Evolutionary conservation across 2,888 invertebrate species (phyloP).

Genomic region (Leptinotarsa juncta): DNA sequence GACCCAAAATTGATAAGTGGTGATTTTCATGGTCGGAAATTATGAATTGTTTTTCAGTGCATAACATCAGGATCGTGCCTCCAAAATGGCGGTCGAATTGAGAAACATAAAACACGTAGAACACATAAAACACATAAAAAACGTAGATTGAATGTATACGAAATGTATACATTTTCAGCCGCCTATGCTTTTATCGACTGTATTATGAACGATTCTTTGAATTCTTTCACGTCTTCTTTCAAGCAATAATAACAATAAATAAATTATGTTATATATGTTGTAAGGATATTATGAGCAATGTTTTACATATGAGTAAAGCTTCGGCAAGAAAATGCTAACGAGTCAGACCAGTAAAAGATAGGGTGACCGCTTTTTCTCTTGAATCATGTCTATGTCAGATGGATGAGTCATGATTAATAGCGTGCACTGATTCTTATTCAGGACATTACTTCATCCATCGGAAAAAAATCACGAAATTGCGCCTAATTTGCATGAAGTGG

Average conservation of each 20-base stretch:
- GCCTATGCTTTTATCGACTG: conserved; percentile 23
- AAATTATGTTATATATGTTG: conserved; percentile 55
- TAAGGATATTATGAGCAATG: conserved; percentile 53
- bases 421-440: conserved; percentile 22
- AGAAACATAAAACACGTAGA: no score
- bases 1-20: no score
- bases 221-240: conserved; percentile 57
- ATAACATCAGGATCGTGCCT: no score
- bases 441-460: conserved; percentile 20
- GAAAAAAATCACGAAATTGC: conserved; percentile 26
- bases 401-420: conserved; percentile 30
- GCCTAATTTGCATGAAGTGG: conserved; percentile 22
- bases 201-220: conserved; percentile 40
- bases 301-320: conserved; percentile 49
- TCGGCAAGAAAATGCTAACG: conserved; percentile 37
- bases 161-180: not conserved
- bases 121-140: no score
- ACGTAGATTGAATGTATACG: no score
- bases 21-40: no score
- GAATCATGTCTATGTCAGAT: conserved; percentile 29
- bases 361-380: conserved; percentile 21
- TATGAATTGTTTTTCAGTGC: no score
- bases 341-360: conserved; percentile 21
- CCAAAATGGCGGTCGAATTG: no score
- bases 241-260: conserved; percentile 59